Conservation (phyloP, 2,888 invertebrate genomes). For the Lysandra bellargus region DNA sequence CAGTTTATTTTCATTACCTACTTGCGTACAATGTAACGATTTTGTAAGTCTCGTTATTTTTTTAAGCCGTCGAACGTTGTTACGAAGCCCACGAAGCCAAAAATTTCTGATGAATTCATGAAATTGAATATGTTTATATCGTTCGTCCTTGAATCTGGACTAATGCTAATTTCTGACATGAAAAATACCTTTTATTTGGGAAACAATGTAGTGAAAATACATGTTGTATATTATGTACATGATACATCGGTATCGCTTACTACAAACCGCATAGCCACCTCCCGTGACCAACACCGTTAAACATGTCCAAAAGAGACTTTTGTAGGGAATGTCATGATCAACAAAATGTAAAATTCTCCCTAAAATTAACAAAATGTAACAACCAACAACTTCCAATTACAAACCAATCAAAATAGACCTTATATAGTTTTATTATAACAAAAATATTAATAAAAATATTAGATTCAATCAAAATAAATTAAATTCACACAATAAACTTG, state of each 20-base stretch:
- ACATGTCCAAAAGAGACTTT: background rate
- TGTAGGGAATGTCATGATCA: background rate
- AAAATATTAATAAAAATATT: background rate
- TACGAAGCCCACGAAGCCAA: background rate
- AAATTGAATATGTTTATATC: background rate
- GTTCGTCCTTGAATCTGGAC: background rate
- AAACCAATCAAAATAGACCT: too few species aligned
- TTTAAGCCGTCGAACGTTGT: background rate
- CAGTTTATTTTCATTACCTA: conserved; percentile 5
- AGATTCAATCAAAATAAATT: background rate
- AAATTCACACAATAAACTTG: background rate
- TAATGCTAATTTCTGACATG: background rate
- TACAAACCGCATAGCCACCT: conserved; percentile 32
- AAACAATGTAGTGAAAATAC: background rate
- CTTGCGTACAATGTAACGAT: conserved; percentile 13
- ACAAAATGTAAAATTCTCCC: too few species aligned
- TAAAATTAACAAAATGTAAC: too few species aligned
- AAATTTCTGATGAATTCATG: background rate
- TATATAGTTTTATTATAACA: too few species aligned
- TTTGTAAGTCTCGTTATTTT: background rate
- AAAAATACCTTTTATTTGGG: background rate
- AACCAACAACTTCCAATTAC: too few species aligned
- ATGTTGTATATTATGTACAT: background rate
- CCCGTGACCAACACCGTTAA: conserved; percentile 42
- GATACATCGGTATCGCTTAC: conserved; percentile 35